Evolutionary conservation across 2,113 vertebrate genomes (phyloP), one percentile per base, ranked within the genome.

Genomic region (Sinosuthora webbiana): DNA sequence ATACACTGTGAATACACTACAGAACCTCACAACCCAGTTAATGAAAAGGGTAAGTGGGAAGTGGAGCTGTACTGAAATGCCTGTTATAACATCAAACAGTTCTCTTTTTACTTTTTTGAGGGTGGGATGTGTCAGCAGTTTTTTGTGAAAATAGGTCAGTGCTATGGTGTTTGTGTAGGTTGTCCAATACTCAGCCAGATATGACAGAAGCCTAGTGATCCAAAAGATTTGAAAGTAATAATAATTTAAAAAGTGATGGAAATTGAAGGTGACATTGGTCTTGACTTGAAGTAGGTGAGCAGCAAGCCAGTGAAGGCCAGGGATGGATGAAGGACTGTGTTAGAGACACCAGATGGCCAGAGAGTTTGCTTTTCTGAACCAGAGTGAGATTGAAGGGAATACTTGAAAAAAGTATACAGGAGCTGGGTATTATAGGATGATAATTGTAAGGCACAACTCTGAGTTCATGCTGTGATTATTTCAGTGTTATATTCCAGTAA

Each of bases 21-120:
- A 99, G 89, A 99, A 99, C 95, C 99, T 99, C 91, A 99, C 99
- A 60, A 98, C 87, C 94, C 99, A 99, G 95, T 98, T 99, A 95
- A 98, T 98, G 35, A 99, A 99, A 98, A 98, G 99, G 98, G 99
- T 99, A 83, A 67, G 50, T 62, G 82, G 39, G 70, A 86, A 59
- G 23, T 83, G 0, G 7, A 81, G 60, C 42, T 81, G 33, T 83
- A 15, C 64, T 68, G 37, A 55, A 83, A 76, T 85, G 33, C 47
- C 39, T 83, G 0, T 57, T 90, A 10, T 35, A 70, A 73, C 21
- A 33, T 33, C 71, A 3, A 53, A 8, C 12, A 10, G n/a, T 76
- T 75, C 15, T 41, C 21, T 49, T 59, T 47, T 37, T 10, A 14
- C 53, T 55, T 64, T 87, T 87, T 83, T 41, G 23, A 41, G 13